A percentile compares a stretch with the other conserved stretches of the same genome.
These are phyloP conservation scores for Corythornis vintsioides DNA, from an alignment of 2,113 vertebrate species.

Conservation along the genomic window DNA sequence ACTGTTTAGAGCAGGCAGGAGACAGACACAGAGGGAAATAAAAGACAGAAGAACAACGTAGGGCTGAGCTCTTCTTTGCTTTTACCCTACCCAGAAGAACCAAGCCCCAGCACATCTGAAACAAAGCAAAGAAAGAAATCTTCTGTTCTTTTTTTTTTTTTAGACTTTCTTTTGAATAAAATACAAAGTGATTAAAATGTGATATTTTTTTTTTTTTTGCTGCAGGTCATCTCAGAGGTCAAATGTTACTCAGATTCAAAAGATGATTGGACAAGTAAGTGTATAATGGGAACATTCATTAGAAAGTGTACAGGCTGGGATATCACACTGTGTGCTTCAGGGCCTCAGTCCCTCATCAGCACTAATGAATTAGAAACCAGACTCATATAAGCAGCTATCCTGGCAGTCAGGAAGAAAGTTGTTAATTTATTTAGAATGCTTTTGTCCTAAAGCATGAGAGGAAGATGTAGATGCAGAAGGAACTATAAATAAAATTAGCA, in stretches of 20 bases:
- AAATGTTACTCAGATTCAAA: conserved; percentile 8
- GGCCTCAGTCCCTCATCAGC: not conserved
- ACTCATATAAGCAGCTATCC: not conserved
- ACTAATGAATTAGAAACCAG: not conserved
- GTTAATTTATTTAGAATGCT: not conserved
- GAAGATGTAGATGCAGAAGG: not conserved
- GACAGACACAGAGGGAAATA: not conserved
- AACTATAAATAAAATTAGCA: not conserved
- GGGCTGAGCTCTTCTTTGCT: not conserved
- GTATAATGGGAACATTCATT: conserved; percentile 37
- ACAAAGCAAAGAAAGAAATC: not conserved
- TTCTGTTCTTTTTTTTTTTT: not conserved
- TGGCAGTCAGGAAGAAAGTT: not conserved
- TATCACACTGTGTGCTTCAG: not conserved
- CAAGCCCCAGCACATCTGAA: not conserved
- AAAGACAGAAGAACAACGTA: conserved; percentile 13
- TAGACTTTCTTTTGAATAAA: conserved; percentile 4
- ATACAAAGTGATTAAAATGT: conserved; percentile 18
- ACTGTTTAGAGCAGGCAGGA: conserved; percentile 18
- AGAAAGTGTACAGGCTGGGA: not conserved
- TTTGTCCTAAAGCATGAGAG: not conserved
- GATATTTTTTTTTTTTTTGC: not conserved
- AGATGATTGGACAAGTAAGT: not conserved
- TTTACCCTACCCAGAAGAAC: not conserved
- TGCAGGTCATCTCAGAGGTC: not conserved